Evolutionary conservation across 1,140 invertebrate species (phyloP).

Genomic region (Heliconius eleuchia): DNA sequence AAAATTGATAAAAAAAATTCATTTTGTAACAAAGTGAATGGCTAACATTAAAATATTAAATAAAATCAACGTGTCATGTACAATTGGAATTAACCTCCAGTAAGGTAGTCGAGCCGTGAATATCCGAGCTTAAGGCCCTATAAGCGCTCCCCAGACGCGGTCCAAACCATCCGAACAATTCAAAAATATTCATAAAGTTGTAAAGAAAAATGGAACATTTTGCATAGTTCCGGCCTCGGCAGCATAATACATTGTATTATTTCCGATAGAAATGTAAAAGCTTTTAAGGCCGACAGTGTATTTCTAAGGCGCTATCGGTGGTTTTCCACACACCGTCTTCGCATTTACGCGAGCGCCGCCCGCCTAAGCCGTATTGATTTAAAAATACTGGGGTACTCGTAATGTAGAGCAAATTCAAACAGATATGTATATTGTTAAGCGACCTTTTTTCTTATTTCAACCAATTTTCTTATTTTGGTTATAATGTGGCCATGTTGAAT

Average conservation of each 20-base stretch:
- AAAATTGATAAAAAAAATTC: not conserved
- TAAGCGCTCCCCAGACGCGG: slow-evolving; percentile 51
- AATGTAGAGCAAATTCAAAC: slow-evolving; percentile 22
- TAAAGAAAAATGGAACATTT: slow-evolving; percentile 78
- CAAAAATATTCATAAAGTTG: slow-evolving; percentile 60
- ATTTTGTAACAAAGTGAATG: slow-evolving; percentile 1
- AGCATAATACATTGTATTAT: slow-evolving; percentile 75
- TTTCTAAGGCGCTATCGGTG: slow-evolving; percentile 63
- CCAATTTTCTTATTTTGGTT: not conserved
- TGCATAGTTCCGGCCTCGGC: slow-evolving; percentile 61
- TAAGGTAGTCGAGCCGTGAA: slow-evolving; percentile 60
- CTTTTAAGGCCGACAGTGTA: slow-evolving; percentile 72
- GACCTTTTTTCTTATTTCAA: not conserved
- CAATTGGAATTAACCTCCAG: slow-evolving; percentile 65
- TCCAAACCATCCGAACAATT: slow-evolving; percentile 52
- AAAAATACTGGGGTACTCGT: slow-evolving; percentile 39
- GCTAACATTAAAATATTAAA: slow-evolving; percentile 18
- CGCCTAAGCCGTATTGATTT: slow-evolving; percentile 71
- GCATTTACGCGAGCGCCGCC: slow-evolving; percentile 44
- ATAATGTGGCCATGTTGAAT: not conserved
- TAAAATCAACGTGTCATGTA: slow-evolving; percentile 51
- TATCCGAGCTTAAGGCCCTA: slow-evolving; percentile 69
- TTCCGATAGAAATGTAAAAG: slow-evolving; percentile 76
- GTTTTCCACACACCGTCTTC: slow-evolving; percentile 52
- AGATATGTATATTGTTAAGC: slow-evolving; percentile 3